Percentiles rank a stretch among this genome's conserved stretches.
These are phyloP conservation scores for Fratercula arctica DNA, from an alignment of 2,797 vertebrate species.

Conservation along the genomic window DNA sequence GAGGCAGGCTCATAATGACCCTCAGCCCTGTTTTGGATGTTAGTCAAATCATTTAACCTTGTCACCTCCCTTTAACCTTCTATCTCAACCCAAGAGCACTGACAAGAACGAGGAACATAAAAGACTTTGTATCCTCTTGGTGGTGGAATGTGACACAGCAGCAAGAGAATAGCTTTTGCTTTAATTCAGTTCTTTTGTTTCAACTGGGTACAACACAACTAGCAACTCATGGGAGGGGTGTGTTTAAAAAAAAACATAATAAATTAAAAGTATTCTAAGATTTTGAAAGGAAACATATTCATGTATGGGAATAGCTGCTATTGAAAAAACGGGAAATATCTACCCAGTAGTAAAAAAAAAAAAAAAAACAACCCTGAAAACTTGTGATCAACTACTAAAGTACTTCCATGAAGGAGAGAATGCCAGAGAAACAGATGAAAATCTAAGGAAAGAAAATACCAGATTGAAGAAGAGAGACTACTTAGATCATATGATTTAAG, in stretches of 20 bases:
- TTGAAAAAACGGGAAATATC: background rate
- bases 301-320: background rate
- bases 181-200: background rate
- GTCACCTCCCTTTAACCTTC: slow-evolving; percentile 55
- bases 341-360: background rate
- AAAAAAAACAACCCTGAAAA: background rate
- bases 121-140: slow-evolving; percentile 14
- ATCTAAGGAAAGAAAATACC: background rate
- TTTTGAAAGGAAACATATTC: background rate
- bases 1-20: slow-evolving; percentile 21
- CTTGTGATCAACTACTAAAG: background rate
- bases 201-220: background rate
- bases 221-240: fast-evolving
- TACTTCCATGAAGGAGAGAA: background rate
- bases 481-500: background rate
- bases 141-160: background rate
- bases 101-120: slow-evolving; percentile 42
- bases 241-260: background rate
- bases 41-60: slow-evolving; percentile 64
- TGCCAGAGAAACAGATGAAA: background rate
- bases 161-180: background rate
- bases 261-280: background rate
- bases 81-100: background rate
- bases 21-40: slow-evolving; percentile 30
- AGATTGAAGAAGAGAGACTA: background rate